Evolutionary conservation across 2,888 invertebrate genomes (phyloP).

Genomic region (Erebia ligea): DNA sequence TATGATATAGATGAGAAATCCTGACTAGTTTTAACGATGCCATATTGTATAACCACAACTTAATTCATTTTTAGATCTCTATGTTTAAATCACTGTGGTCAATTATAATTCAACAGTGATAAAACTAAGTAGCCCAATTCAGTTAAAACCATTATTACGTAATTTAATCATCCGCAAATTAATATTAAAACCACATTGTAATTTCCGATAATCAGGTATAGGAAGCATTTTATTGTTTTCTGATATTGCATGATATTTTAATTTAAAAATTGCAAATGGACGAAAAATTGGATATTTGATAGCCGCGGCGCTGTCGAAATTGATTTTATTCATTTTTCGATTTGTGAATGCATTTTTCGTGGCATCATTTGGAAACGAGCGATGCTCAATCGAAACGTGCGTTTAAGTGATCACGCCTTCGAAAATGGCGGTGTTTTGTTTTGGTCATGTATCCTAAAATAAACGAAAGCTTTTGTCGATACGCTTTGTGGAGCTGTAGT

Average conservation of each 20-base stretch:
- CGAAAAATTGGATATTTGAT: constrained; percentile 20
- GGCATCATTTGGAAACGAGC: constrained; percentile 30
- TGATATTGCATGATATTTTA: constrained; percentile 13
- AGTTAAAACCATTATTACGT: not conserved
- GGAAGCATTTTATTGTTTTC: not conserved
- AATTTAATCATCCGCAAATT: constrained; percentile 11
- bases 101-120: not conserved
- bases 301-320: constrained; percentile 17
- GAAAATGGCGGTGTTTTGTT: constrained; percentile 36
- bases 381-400: constrained; percentile 33
- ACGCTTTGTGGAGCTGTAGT: constrained; percentile 20
- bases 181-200: constrained; percentile 1
- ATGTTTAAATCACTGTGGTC: not conserved
- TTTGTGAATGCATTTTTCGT: constrained; percentile 31
- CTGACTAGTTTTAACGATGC: no score
- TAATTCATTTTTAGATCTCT: no score
- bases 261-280: constrained; percentile 13
- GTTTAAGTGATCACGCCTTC: constrained; percentile 32
- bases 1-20: no score
- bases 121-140: constrained; percentile 3
- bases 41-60: no score
- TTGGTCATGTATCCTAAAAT: constrained; percentile 32
- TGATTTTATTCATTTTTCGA: constrained; percentile 25
- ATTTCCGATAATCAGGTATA: not conserved
- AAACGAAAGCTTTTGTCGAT: constrained; percentile 30